A percentile compares a stretch with the other conserved stretches of the same genome.
Evolutionary conservation across 2,113 vertebrate genomes (phyloP).

Genomic region (Noturus placidus): DNA sequence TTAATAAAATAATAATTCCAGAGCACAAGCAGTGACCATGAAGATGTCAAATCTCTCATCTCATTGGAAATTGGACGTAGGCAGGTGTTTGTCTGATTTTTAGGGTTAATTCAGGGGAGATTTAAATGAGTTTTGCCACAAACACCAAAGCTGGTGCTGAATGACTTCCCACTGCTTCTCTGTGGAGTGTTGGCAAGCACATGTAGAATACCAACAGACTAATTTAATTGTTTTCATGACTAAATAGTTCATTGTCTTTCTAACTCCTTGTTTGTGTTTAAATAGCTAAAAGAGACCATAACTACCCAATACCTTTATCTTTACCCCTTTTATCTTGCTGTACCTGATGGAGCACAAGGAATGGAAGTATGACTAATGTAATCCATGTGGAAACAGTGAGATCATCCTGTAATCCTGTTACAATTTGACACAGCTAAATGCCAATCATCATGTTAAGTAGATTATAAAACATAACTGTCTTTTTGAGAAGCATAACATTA

Average conservation of each 20-base stretch:
- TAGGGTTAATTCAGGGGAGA: background rate
- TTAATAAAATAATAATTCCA: slow-evolving; percentile 32
- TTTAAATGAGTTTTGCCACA: background rate
- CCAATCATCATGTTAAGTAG: slow-evolving; percentile 26
- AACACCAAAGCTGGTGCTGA: background rate
- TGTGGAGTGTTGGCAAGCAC: background rate
- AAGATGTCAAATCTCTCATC: background rate
- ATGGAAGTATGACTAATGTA: slow-evolving; percentile 44
- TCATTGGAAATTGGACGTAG: background rate
- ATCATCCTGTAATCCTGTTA: slow-evolving; percentile 36
- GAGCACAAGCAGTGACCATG: background rate
- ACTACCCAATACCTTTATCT: slow-evolving; percentile 1
- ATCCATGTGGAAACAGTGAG: slow-evolving; percentile 41
- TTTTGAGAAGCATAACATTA: background rate
- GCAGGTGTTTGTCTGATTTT: no score
- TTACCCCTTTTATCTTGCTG: slow-evolving; percentile 31
- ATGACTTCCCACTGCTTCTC: background rate
- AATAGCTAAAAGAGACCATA: background rate
- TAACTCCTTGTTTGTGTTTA: background rate
- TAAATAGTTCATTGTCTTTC: background rate
- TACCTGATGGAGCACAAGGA: slow-evolving; percentile 33
- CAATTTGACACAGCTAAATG: slow-evolving; percentile 30
- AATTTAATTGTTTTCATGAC: background rate
- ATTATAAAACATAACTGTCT: slow-evolving; percentile 21
- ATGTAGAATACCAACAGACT: background rate